Evolutionary conservation across 2,888 invertebrate genomes (phyloP), one percentile per base, ranked within the genome.

Genomic region (Mesochorus sp.): DNA sequence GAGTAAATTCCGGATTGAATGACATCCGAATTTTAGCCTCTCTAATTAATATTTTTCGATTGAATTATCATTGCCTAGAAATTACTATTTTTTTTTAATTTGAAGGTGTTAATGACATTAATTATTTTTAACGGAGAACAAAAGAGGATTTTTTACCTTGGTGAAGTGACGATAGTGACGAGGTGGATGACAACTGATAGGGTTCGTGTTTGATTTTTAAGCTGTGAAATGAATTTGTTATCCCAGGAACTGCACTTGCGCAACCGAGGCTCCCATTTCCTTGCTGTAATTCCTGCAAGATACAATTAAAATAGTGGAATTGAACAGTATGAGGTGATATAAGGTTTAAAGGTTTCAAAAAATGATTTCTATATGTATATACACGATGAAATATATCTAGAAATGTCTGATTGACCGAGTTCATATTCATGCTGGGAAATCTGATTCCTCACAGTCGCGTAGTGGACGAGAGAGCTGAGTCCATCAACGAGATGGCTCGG

Each of bases 191-290:
- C 64, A 89, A 80, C 71, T 88, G 88, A 78, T 85, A 90, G 0
- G 88, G 88, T 64, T 91, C 91, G 79, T 91, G 89, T 55, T 91
- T 91, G 80, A 90, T 89, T 80, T 90, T 91, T 61, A 89, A 57
- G 1, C 87, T 78, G 55, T 88, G 87, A 10, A 80, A 76, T 2
- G 87, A 77, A 39, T 87, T 88, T 80, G 88, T 89, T 74, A 86
- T 82, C 10, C 83, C 82, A 62, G 76, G 73, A 24, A 88, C 77
- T 0, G 70, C 78, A 21, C 84, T 86, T 5, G 85, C 76, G 19
- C 83, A 80, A 8, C 83, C 80, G 26, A 87, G 79, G 31, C 79
- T 84, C 8, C 85, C 88, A 73, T 84, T 87, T 4, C 87, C 86
- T 64, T 89, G 89, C 34, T 88, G 89, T 47, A 89, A 82, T n/a